Base-by-base conservation (phyloP, 2,888 invertebrate genomes). In the Drosophila maculinotata region DNA sequence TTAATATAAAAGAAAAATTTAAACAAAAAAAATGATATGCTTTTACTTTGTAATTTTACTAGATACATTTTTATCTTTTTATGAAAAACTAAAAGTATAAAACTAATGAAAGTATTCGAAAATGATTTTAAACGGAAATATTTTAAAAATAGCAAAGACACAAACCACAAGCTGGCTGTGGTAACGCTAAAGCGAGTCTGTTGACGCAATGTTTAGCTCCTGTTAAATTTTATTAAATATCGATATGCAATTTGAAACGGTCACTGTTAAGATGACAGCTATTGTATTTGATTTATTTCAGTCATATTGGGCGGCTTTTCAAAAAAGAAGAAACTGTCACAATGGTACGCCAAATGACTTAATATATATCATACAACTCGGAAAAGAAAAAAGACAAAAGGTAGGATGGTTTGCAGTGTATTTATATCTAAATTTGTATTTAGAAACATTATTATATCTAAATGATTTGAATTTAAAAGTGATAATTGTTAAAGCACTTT, bases 1-100 rank as follows among this genome's bases (percentile, higher is more conserved):
- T 76, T 63, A 79, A 70, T 59, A 65, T 54, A 41, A 58, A 80
- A 48, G 12, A 33, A 54, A 76, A 47, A 35, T 54, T 33, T n/a
- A n/a, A n/a, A n/a, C n/a, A 47, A 42, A 51, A 26, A 28, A 31
- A 7, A 20, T 20, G 20, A 20, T 20, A 20, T 20, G 20, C 2
- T 20, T 20, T 20, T 4, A 20, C 4, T 20, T 4, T 20, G 20
- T 3, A 20, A 2, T 3, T 20, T 20, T 20, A 3, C 20, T 20
- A 20, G 20, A 20, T n/a, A n/a, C n/a, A n/a, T n/a, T n/a, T n/a
- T n/a, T n/a, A n/a, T n/a, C n/a, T n/a, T n/a, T n/a, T n/a, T n/a
- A n/a, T n/a, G n/a, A n/a, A n/a, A n/a, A n/a, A n/a, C n/a, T n/a
- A n/a, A n/a, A n/a, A n/a, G n/a, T n/a, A n/a, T n/a, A n/a, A n/a